These are phyloP conservation scores for Mya arenaria DNA, from an alignment of 1,140 invertebrate species.

Conservation along the genomic window DNA sequence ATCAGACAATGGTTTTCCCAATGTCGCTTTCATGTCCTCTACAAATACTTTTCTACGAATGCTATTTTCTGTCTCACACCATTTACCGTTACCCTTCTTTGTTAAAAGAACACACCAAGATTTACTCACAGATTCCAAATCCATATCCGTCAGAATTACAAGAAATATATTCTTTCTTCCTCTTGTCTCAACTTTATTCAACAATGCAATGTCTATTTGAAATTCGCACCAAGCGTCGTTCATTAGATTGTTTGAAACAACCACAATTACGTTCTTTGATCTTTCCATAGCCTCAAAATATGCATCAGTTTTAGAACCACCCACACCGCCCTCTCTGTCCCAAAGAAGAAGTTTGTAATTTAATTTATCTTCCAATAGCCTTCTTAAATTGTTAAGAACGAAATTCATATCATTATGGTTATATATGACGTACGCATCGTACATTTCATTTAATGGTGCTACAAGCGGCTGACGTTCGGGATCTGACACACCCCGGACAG, in stretches of 20 bases:
- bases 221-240: constrained; percentile 28
- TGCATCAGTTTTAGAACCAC: constrained; percentile 12
- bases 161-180: background rate
- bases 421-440: constrained; percentile 28
- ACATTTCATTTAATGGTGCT: background rate
- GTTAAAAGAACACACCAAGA: constrained; percentile 40
- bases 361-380: background rate
- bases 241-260: constrained; percentile 23
- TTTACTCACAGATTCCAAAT: constrained; percentile 1
- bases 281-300: constrained; percentile 21
- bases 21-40: background rate
- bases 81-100: background rate
- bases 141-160: constrained; percentile 4
- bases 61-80: background rate
- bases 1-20: background rate
- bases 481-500: background rate
- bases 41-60: background rate
- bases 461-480: background rate
- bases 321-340: constrained; percentile 10
- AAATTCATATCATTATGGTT: constrained; percentile 3
- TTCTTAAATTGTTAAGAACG: constrained; percentile 15
- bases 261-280: background rate
- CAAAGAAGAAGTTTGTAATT: constrained; percentile 19
- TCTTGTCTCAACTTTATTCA: background rate
- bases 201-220: constrained; percentile 29